Percentiles rank a stretch among this genome's conserved stretches.
phyloP scores from a whole-genome alignment of 2,797 vertebrate species.

The Pseudochirops cupreus region DNA sequence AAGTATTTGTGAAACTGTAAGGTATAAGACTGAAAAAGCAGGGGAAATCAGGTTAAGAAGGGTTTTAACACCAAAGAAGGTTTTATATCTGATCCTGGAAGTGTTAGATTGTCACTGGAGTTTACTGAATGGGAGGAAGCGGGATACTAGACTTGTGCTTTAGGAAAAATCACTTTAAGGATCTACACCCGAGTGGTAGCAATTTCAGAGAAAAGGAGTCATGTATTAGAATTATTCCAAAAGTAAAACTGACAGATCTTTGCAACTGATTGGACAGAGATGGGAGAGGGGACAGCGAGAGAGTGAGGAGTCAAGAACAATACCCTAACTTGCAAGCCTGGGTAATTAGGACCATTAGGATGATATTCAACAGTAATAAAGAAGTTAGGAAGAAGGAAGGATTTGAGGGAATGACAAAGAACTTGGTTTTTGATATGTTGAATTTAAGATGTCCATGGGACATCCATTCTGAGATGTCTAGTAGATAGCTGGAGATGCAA shows the following conservation, averaged over 20 bases:
- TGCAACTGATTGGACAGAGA: neutral
- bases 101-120: neutral
- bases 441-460: neutral
- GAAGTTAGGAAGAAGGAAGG: neutral
- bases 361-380: neutral
- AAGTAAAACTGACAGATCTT: neutral
- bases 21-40: neutral
- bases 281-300: neutral
- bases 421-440: neutral
- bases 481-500: neutral
- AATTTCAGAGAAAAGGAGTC: neutral
- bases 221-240: neutral
- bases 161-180: neutral
- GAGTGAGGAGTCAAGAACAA: neutral
- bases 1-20: neutral
- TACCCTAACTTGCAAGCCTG: neutral
- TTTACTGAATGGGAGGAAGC: neutral
- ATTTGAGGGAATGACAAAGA: neutral
- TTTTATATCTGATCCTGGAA: neutral
- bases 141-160: neutral
- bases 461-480: neutral
- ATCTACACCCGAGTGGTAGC: neutral
- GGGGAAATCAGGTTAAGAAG: neutral
- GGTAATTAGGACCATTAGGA: neutral
- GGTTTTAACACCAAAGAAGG: neutral